These are phyloP conservation scores for Tragelaphus strepsiceros DNA, from an alignment of 2,113 vertebrate genomes.

Conservation along the genomic window DNA sequence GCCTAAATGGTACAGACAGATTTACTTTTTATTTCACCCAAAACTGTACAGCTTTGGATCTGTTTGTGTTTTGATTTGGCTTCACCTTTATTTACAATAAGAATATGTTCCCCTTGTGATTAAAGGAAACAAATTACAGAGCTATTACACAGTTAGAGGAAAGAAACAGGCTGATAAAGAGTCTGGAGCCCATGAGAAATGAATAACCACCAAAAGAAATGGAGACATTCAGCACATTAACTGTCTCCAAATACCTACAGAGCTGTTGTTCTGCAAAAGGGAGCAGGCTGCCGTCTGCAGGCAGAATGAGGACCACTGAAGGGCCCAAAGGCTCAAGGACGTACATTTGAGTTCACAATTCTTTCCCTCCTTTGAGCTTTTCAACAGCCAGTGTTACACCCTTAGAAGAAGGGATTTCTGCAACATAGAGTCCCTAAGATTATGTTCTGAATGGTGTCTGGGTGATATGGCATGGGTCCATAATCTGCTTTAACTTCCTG, in stretches of 20 bases:
- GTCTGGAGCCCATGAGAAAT: background rate
- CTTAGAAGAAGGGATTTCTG: background rate
- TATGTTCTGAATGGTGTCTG: background rate
- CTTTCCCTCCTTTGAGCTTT: background rate
- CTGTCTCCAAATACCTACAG: background rate
- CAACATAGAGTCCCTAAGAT: background rate
- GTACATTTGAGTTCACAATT: background rate
- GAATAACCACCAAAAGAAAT: background rate
- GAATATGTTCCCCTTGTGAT: background rate
- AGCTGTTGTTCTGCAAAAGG: background rate
- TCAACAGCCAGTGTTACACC: background rate
- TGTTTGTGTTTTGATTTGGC: background rate
- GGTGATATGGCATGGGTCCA: background rate
- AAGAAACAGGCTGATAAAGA: background rate
- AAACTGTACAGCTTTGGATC: background rate
- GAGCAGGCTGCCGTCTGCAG: slow-evolving; percentile 25
- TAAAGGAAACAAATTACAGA: background rate
- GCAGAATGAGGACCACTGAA: background rate
- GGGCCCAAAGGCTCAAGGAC: background rate
- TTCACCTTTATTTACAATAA: background rate
- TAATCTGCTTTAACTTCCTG: background rate
- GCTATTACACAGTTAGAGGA: background rate
- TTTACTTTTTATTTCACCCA: background rate
- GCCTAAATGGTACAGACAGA: background rate
- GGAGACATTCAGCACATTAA: background rate